Evolutionary conservation across 2,888 invertebrate genomes (phyloP).

Genomic region (Amblyjoppa fuscipennis): DNA sequence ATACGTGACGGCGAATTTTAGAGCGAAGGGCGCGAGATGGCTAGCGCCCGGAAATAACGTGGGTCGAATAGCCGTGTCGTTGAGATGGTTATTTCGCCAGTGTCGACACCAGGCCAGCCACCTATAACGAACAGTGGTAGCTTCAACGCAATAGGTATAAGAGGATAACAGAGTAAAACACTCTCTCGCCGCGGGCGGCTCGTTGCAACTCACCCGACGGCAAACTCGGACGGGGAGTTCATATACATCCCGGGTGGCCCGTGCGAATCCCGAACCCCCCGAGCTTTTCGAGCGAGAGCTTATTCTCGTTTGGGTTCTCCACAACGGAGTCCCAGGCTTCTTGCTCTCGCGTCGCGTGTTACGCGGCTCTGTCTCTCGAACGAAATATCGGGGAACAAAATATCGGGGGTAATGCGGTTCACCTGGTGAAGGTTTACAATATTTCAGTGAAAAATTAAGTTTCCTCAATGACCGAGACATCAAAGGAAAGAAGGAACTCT

Average conservation of each 20-base stretch:
- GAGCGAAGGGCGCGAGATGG: background rate
- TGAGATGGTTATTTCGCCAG: background rate
- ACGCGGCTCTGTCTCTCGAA: background rate
- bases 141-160: conserved; percentile 60
- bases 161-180: conserved; percentile 78
- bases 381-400: background rate
- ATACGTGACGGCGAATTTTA: conserved; percentile 5
- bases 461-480: background rate
- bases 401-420: background rate
- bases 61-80: background rate
- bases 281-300: conserved; percentile 67
- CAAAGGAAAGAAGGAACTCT: background rate
- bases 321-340: background rate
- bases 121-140: conserved; percentile 12
- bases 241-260: conserved; percentile 3
- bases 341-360: conserved; percentile 7
- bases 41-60: background rate
- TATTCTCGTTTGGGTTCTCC: conserved; percentile 52
- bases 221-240: conserved; percentile 1
- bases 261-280: conserved; percentile 72
- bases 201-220: conserved; percentile 34
- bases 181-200: conserved; percentile 57
- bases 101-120: background rate
- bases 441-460: background rate
- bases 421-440: background rate